Evolutionary conservation across 2,797 vertebrate species (phyloP).

Genomic region (Peromyscus aztecus): DNA sequence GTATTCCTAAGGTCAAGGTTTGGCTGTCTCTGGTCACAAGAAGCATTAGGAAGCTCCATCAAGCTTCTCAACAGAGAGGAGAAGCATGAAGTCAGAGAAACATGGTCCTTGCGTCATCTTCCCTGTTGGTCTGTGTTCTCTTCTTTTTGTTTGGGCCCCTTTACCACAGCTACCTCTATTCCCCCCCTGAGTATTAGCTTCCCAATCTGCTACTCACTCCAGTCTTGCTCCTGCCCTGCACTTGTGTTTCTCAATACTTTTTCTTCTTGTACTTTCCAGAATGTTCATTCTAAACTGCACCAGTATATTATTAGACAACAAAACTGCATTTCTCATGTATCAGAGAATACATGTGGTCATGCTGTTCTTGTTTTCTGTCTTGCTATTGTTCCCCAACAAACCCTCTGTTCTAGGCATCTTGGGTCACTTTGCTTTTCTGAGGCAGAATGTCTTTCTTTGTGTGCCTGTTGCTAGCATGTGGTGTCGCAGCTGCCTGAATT

Average conservation of each 20-base stretch:
- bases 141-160: too few species aligned
- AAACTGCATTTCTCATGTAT: neutral
- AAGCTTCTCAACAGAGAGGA: neutral
- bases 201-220: neutral
- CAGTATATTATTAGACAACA: neutral
- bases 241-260: neutral
- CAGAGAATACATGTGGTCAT: neutral
- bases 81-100: neutral
- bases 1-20: neutral
- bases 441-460: neutral
- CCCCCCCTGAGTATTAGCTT: neutral
- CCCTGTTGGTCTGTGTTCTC: too few species aligned
- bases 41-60: neutral
- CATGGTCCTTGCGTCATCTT: neutral
- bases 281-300: neutral
- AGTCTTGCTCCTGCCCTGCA: neutral
- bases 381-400: neutral
- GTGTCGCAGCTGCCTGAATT: neutral
- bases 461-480: neutral
- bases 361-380: neutral
- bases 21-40: neutral
- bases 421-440: neutral
- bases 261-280: neutral
- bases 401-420: neutral
- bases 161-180: neutral